Conservation (phyloP, 2,113 vertebrate species). For the Misgurnus mizolepis region DNA sequence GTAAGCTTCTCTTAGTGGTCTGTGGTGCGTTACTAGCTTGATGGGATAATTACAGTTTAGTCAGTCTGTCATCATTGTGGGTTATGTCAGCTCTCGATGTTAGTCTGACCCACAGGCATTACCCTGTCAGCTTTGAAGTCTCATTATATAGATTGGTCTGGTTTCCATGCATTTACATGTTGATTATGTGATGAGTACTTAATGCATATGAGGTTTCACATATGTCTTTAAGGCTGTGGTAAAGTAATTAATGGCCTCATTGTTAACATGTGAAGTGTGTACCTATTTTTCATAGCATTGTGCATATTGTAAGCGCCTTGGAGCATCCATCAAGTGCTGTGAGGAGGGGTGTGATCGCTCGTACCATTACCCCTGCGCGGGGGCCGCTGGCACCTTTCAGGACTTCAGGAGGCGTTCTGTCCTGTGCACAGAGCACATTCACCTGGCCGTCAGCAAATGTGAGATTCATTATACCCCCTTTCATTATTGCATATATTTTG, state of each 20-base stretch:
- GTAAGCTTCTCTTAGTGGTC: neutral
- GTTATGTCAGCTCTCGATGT: neutral
- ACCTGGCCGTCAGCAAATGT: slow-evolving; percentile 93
- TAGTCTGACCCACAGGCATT: slow-evolving; percentile 31
- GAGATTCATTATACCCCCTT: slow-evolving; percentile 61
- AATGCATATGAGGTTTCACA: neutral
- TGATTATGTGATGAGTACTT: neutral
- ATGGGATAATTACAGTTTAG: slow-evolving; percentile 14
- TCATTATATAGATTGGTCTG: slow-evolving; percentile 6
- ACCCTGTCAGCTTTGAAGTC: slow-evolving; percentile 18
- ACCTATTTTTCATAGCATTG: slow-evolving; percentile 80
- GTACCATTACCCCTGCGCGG: slow-evolving; percentile 98
- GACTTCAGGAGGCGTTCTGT: slow-evolving; percentile 90
- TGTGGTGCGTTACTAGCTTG: slow-evolving; percentile 23
- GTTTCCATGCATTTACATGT: neutral
- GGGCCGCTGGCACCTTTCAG: slow-evolving; percentile 96
- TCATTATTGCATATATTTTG: neutral
- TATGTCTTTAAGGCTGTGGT: neutral
- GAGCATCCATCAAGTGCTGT: slow-evolving; percentile 99
- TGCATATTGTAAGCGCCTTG: slow-evolving; percentile 99
- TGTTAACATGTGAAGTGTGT: slow-evolving; percentile 28
- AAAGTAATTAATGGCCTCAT: neutral
- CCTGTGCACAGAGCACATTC: slow-evolving; percentile 94
- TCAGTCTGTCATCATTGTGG: slow-evolving; percentile 27
- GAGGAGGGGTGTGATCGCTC: slow-evolving; percentile 94